Base-by-base conservation (phyloP, 2,888 invertebrate species). In the Acanthosepion esculentum region DNA sequence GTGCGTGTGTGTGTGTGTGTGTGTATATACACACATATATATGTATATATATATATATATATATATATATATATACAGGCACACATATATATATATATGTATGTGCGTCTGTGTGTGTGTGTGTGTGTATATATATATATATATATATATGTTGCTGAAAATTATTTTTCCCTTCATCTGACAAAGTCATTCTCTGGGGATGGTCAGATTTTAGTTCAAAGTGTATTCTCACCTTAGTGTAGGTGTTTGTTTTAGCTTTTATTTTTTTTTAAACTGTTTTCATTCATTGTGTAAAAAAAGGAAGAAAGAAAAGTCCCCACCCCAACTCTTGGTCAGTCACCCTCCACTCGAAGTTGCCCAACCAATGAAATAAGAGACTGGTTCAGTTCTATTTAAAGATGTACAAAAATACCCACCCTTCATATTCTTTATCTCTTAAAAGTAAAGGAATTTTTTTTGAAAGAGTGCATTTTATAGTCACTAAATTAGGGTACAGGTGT, bases 371-470 rank as follows among this genome's bases (percentile, higher is more conserved):
- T n/a, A 78, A 78, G n/a, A 78, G n/a, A 78, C n/a, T 78, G 15
- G 78, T n/a, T 78, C 78, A n/a, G 78, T 78, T 78, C 78, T 78
- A 78, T 78, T 78, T 78, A 78, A 78, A n/a, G 78, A 78, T 10
- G 15, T 5, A 78, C n/a, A 78, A 78, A 78, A 78, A n/a, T 78
- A 78, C 78, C 15, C 78, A n/a, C 78, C n/a, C n/a, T 78, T n/a
- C 15, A 15, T 78, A 78, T 12, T n/a, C 78, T n/a, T n/a, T 59
- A 33, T 15, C 4, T 78, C 78, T n/a, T 78, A n/a, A n/a, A 78
- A 10, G 78, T 15, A 18, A 78, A 78, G n/a, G 15, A 15, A n/a
- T 4, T 59, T 59, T 59, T 50, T 59, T 59, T 33, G 8, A 29
- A 78, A 78, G 78, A n/a, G 15, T n/a, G 10, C 78, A 78, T 12